phyloP scores from a whole-genome alignment of 2,888 invertebrate genomes.

The Rhaphigaster nebulosa region DNA sequence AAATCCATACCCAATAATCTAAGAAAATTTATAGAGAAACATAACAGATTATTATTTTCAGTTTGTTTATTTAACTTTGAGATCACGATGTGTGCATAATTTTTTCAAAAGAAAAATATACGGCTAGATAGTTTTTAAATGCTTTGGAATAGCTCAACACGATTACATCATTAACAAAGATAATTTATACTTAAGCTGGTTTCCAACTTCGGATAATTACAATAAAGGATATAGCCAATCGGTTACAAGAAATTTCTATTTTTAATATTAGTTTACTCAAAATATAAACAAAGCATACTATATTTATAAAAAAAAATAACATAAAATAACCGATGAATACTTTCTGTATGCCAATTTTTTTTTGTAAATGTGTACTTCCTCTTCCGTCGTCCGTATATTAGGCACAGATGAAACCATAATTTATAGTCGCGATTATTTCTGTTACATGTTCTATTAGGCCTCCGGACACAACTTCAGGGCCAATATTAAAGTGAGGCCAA shows the following conservation, averaged over 20 bases:
- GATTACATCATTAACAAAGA: not conserved
- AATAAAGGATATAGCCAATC: too few relatives aligned
- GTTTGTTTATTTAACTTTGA: not conserved
- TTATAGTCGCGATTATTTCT: not conserved
- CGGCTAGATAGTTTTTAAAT: not conserved
- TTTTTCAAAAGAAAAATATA: not conserved
- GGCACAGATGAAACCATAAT: not conserved
- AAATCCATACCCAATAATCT: not conserved
- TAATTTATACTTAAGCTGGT: not conserved
- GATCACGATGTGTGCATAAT: not conserved
- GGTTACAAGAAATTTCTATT: too few relatives aligned
- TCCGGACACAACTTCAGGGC: not conserved
- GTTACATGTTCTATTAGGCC: not conserved
- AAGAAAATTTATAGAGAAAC: not conserved
- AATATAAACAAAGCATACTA: too few relatives aligned
- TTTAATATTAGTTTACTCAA: too few relatives aligned
- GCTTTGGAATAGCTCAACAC: not conserved
- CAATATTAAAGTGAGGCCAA: not conserved
- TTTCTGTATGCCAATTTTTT: not conserved
- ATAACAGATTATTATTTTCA: not conserved
- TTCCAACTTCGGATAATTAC: not conserved
- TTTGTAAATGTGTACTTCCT: not conserved
- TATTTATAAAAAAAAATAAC: too few relatives aligned
- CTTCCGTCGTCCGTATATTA: not conserved
- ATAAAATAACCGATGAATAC: not conserved